Conservation (phyloP, 2,797 vertebrate species). For the Cercopithecus neglectus region DNA sequence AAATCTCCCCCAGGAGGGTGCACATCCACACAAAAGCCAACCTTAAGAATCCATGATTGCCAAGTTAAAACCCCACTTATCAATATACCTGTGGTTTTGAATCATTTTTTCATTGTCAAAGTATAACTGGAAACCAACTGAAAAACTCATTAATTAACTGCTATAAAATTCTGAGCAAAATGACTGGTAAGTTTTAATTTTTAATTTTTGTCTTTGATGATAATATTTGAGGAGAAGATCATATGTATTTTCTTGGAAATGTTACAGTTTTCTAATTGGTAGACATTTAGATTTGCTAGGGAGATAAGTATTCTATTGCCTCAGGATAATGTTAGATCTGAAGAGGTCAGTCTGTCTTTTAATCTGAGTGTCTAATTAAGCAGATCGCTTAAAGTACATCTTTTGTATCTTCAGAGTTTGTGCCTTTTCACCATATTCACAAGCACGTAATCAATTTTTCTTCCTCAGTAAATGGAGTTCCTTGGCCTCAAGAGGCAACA, state of each 20-base stretch:
- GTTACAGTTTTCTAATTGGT: neutral
- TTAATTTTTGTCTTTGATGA: slow-evolving; percentile 48
- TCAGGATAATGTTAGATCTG: neutral
- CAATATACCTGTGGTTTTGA: neutral
- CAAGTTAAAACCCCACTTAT: neutral
- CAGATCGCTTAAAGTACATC: neutral
- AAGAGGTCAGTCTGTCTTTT: slow-evolving; percentile 47
- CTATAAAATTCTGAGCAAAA: slow-evolving; percentile 41
- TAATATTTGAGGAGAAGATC: neutral
- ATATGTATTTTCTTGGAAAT: slow-evolving; percentile 1
- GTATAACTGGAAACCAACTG: neutral
- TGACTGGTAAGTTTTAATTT: neutral
- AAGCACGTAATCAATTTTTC: slow-evolving; percentile 40
- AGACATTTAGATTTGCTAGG: slow-evolving; percentile 4
- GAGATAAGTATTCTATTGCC: slow-evolving; percentile 6
- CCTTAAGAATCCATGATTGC: neutral
- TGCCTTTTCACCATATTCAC: slow-evolving; percentile 15
- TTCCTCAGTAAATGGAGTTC: slow-evolving; percentile 91
- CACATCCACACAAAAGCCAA: neutral
- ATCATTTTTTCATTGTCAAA: neutral
- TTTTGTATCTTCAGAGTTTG: slow-evolving; percentile 9
- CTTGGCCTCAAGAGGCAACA: slow-evolving; percentile 92
- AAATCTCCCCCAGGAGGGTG: neutral
- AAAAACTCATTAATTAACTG: slow-evolving; percentile 26
- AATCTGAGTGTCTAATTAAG: slow-evolving; percentile 40